Base-by-base conservation (phyloP, 2,113 vertebrate species). In the Camarhynchus parvulus region DNA sequence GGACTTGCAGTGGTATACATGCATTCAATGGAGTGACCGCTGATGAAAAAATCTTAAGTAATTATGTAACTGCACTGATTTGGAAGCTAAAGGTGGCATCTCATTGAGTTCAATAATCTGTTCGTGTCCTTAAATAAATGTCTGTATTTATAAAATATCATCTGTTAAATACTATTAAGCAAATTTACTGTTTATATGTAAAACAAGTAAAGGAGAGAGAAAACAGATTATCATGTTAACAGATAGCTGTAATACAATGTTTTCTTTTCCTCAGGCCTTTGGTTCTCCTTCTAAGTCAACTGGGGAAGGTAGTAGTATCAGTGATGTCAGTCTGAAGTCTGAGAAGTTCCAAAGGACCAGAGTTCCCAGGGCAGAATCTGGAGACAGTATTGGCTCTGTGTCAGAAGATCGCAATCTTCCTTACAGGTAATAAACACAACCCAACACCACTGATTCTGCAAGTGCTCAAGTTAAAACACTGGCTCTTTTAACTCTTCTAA, bases 341-440 rank as follows among this genome's bases (percentile, higher is more conserved):
- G 97, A 97, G 23, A 99, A 97, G 85, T 99, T 98, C 94, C 99
- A 99, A 75, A 98, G 97, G 91, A 94, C 97, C 7, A 95, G 94
- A 52, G 95, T 98, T 33, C 96, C 97, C 13, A 93, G 95, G 41
- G 98, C 96, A 5, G 97, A 97, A 69, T 98, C 98, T 53, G 97
- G 97, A 55, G 99, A 99, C 33, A 98, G 98, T 27, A 56, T 98
- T 25, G 96, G 98, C 11, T 97, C 97, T 21, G 1, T 46, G 11
- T 98, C 97, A 0, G 98, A 99, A 31, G 98, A 98, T 37, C 98
- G 96, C 16, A 99, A 98, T 49, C 98, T 99, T 76, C 98, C 96
- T 1, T 99, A 99, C 25, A 99, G 99, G 99, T 99, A 96, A 88
- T n/a, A 55, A 68, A 49, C 14, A 33, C 16, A 50, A 24, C 4